Evolutionary conservation across 1,140 invertebrate species (phyloP).

Genomic region (Ostrea edulis): DNA sequence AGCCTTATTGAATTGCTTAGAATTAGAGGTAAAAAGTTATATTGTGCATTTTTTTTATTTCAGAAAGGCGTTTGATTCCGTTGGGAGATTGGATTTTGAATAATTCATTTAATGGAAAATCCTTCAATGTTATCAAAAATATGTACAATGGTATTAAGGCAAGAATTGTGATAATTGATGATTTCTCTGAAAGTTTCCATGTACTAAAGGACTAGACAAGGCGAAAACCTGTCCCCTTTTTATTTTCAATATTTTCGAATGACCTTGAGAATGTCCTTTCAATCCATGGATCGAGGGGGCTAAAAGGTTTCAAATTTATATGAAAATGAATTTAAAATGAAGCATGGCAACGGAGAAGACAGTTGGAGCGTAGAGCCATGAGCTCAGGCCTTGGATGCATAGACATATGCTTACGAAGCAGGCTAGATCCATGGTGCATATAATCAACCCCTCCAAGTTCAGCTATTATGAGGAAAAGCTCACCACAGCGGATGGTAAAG

Average conservation of each 20-base stretch:
- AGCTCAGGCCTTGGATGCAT: too few relatives aligned
- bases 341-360: too few relatives aligned
- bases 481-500: too few relatives aligned
- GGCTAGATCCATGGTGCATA: too few relatives aligned
- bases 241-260: too few relatives aligned
- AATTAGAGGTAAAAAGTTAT: slow-evolving; percentile 3
- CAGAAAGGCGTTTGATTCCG: background rate
- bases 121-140: background rate
- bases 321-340: slow-evolving; percentile 9
- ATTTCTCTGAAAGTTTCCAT: background rate
- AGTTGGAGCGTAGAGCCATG: too few relatives aligned
- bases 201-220: background rate
- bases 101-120: background rate
- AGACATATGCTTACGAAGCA: too few relatives aligned
- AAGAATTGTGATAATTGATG: background rate
- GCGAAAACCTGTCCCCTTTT: too few relatives aligned
- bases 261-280: background rate
- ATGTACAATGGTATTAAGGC: too few relatives aligned
- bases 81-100: background rate
- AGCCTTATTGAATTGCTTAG: background rate
- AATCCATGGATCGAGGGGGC: too few relatives aligned
- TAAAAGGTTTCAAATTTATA: background rate
- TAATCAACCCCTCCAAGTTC: too few relatives aligned
- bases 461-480: too few relatives aligned
- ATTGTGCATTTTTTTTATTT: background rate